phyloP scores from a whole-genome alignment of 2,888 invertebrate species.

The Cerceris rybyensis region DNA sequence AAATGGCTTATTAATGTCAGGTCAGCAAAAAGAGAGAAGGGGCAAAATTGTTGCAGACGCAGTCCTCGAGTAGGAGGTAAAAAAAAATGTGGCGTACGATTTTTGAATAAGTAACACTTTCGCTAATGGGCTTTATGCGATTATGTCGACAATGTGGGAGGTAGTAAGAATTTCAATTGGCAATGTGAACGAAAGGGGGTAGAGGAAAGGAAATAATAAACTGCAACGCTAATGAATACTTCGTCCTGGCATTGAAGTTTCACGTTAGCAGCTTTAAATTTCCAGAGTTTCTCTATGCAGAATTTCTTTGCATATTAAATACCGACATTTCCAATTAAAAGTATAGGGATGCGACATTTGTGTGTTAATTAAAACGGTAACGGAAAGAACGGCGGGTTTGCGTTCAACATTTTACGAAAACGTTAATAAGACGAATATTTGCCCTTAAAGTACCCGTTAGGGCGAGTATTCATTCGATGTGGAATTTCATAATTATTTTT shows the following conservation, averaged over 20 bases:
- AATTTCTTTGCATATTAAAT: conserved; percentile 16
- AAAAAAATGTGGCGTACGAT: too few species aligned
- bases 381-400: neutral
- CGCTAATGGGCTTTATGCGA: neutral
- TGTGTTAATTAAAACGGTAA: conserved; percentile 32
- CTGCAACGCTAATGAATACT: conserved; percentile 30
- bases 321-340: conserved; percentile 38
- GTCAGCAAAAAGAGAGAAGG: too few species aligned
- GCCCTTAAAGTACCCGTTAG: too few species aligned
- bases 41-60: too few species aligned
- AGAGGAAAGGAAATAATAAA: conserved; percentile 8
- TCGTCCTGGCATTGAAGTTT: conserved; percentile 3
- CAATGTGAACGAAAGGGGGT: too few species aligned
- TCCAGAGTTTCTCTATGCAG: neutral
- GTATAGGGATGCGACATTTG: conserved; percentile 8
- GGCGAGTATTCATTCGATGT: neutral
- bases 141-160: neutral
- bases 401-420: neutral
- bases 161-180: neutral
- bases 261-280: conserved; percentile 20
- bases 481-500: neutral
- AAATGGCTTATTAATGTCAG: too few species aligned
- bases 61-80: too few species aligned
- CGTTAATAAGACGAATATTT: too few species aligned
- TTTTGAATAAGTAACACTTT: neutral